Base-by-base conservation (phyloP, 2,888 invertebrate species). In the Acanthosepion lycidas region DNA sequence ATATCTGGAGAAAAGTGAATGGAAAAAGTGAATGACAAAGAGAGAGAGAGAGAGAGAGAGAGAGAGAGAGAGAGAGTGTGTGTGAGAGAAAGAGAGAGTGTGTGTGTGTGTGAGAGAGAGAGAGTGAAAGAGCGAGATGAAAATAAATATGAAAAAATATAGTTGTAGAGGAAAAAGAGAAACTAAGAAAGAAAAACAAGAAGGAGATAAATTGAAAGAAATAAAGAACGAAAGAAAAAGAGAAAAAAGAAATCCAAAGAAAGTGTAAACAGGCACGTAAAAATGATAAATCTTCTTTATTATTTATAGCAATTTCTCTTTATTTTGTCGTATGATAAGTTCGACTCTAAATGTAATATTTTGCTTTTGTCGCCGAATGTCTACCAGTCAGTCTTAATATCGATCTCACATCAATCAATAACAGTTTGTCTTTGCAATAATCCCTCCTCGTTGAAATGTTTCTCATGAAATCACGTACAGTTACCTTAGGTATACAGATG, bases 391-490 rank as follows among this genome's bases (percentile, higher is more conserved):
- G 78, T 33, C 3, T 15, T 23, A 33, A 78, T 78, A 78, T 78
- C 78, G 78, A 78, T 78, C 15, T 78, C n/a, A 33, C n/a, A 78
- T 78, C 18, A 78, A 78, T 78, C 78, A 78, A 78, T 78, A 78
- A n/a, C 78, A 33, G n/a, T n/a, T 78, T 78, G n/a, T n/a, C 78
- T n/a, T 78, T 78, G n/a, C 78, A 78, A 78, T 78, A 78, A 78
- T 78, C 78, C 78, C 15, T 33, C 15, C 78, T n/a, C n/a, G n/a
- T 5, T n/a, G 78, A 33, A 78, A 12, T 78, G n/a, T 78, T 78
- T 78, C n/a, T 33, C 33, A 12, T 78, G 15, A 33, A 78, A 78
- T 78, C 78, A n/a, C 78, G 78, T n/a, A 78, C 78, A 33, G n/a
- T 78, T 78, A n/a, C 78, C n/a, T 15, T 12, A 33, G 78, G 15